These are phyloP conservation scores for Latrodectus elegans DNA, from an alignment of 2,888 invertebrate genomes.

Conservation along the genomic window DNA sequence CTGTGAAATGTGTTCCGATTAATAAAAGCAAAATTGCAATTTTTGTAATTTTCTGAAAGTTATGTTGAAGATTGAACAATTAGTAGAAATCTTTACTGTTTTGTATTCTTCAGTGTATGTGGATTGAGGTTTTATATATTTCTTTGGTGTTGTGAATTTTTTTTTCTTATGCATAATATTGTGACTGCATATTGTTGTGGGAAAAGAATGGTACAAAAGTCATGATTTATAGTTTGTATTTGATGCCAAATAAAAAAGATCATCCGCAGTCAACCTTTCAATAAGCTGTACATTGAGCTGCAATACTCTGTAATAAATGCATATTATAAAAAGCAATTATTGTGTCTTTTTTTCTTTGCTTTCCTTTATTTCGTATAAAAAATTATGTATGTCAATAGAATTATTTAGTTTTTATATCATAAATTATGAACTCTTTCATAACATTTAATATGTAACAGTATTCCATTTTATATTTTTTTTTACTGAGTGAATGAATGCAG, in stretches of 20 bases:
- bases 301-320: slow-evolving; percentile 68
- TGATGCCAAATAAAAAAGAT: slow-evolving; percentile 52
- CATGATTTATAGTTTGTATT: slow-evolving; percentile 46
- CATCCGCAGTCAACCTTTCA: slow-evolving; percentile 53
- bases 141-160: slow-evolving; percentile 47
- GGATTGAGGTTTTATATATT: slow-evolving; percentile 49
- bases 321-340: slow-evolving; percentile 52
- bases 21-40: not conserved
- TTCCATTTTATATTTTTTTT: no score
- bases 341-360: slow-evolving; percentile 5
- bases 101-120: slow-evolving; percentile 40
- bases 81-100: slow-evolving; percentile 33
- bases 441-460: no score
- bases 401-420: no score
- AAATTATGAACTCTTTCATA: no score
- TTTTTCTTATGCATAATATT: slow-evolving; percentile 57
- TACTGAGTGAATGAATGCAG: no score
- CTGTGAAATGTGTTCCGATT: not conserved
- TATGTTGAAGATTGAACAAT: not conserved
- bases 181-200: slow-evolving; percentile 54
- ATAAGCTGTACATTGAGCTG: slow-evolving; percentile 67
- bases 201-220: slow-evolving; percentile 17
- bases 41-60: not conserved
- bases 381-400: no score
- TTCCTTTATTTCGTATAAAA: no score